Percentiles rank a stretch among this genome's conserved stretches.
These are phyloP conservation scores for Grus americana DNA, from an alignment of 2,113 vertebrate species.

Conservation along the genomic window DNA sequence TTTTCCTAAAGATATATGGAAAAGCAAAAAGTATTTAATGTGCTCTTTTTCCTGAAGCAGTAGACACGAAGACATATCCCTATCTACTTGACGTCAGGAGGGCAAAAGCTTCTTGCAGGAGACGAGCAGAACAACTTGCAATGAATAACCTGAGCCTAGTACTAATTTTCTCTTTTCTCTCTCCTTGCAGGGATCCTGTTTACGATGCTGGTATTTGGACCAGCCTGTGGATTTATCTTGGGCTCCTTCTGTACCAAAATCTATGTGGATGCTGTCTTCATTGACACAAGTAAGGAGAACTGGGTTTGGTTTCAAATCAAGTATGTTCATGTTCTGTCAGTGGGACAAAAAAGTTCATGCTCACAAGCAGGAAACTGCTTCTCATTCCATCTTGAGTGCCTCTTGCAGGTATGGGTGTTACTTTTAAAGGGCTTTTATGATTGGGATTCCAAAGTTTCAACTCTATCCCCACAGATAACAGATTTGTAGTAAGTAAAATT, in stretches of 20 bases:
- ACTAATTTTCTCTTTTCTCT: conserved; percentile 40
- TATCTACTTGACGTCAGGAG: neutral
- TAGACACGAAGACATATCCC: neutral
- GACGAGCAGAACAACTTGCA: neutral
- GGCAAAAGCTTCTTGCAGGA: neutral
- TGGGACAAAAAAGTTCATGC: neutral
- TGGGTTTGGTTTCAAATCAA: neutral
- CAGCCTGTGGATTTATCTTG: conserved; percentile 97
- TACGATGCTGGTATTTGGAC: conserved; percentile 97
- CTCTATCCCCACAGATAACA: neutral
- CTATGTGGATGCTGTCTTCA: conserved; percentile 96
- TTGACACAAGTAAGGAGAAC: conserved; percentile 87
- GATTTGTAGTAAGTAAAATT: neutral
- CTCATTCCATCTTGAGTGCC: neutral
- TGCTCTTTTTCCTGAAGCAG: conserved; percentile 3
- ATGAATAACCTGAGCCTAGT: neutral
- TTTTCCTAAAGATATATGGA: neutral
- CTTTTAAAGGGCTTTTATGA: neutral
- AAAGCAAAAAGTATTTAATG: neutral
- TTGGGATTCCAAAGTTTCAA: neutral
- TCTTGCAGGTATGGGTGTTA: neutral
- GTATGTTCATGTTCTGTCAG: neutral
- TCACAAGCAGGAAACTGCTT: neutral
- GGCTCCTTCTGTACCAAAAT: conserved; percentile 98
- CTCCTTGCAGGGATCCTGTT: conserved; percentile 92